These are phyloP conservation scores for Drosophila anceps DNA, from an alignment of 2,888 invertebrate genomes.

Conservation along the genomic window DNA sequence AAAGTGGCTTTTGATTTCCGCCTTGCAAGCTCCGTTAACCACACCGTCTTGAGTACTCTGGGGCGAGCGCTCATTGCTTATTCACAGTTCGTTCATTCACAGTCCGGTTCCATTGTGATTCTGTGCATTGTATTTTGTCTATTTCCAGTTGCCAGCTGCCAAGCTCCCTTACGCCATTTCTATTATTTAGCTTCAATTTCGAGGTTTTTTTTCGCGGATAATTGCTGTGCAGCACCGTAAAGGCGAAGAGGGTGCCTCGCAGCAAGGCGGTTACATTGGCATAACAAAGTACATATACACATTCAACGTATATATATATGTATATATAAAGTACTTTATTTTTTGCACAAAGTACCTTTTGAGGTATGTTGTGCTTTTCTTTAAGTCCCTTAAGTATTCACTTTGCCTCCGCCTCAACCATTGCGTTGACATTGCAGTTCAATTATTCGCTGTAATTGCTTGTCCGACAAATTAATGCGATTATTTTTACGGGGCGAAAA, in stretches of 20 bases:
- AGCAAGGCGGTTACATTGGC: slow-evolving; percentile 19
- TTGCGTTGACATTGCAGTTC: slow-evolving; percentile 31
- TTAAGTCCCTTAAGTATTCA: slow-evolving; percentile 33
- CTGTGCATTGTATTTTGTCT: slow-evolving; percentile 59
- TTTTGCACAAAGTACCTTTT: slow-evolving; percentile 22
- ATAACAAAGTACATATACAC: slow-evolving; percentile 1
- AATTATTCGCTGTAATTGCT: slow-evolving; percentile 63
- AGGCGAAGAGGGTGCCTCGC: slow-evolving; percentile 6
- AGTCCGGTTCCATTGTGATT: slow-evolving; percentile 46
- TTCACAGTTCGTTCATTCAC: slow-evolving; percentile 52
- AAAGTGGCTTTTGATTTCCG: slow-evolving; percentile 70
- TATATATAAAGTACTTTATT: slow-evolving; percentile 11
- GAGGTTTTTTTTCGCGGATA: slow-evolving; percentile 57
- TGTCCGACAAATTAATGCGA: slow-evolving; percentile 75
- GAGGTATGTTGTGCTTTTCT: slow-evolving; percentile 30
- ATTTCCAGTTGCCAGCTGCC: slow-evolving; percentile 40
- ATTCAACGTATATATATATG: neutral
- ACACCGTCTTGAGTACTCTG: slow-evolving; percentile 54
- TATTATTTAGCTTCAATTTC: slow-evolving; percentile 48
- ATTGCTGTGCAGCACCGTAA: slow-evolving; percentile 48
- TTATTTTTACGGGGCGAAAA: slow-evolving; percentile 73
- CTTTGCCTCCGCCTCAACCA: no score
- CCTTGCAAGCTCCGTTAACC: slow-evolving; percentile 62
- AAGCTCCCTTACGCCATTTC: slow-evolving; percentile 4
- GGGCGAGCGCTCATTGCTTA: slow-evolving; percentile 44